Conservation (phyloP, 2,888 invertebrate genomes). For the Eurytoma californica region DNA sequence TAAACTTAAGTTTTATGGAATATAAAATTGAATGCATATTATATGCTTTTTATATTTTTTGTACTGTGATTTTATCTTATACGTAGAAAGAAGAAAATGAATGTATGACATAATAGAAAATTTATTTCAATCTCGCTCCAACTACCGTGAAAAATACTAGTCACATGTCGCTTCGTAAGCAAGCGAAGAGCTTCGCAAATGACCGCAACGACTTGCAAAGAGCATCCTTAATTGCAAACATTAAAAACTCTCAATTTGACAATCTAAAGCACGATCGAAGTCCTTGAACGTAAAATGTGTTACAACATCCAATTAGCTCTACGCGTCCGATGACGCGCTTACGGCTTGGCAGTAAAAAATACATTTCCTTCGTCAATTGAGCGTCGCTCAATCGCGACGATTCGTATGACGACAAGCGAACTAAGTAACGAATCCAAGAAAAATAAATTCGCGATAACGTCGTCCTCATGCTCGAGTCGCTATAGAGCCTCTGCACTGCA, state of each 20-base stretch:
- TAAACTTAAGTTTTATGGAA: no score
- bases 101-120: no score
- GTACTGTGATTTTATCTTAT: no score
- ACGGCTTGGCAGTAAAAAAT: slow-evolving; percentile 18
- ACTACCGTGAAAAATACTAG: no score
- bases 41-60: no score
- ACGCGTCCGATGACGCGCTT: slow-evolving; percentile 23
- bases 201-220: no score
- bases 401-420: not conserved
- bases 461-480: not conserved
- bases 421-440: slow-evolving; percentile 12
- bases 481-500: no score
- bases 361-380: slow-evolving; percentile 39
- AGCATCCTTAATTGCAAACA: slow-evolving; percentile 25
- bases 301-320: slow-evolving; percentile 45
- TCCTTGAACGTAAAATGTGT: slow-evolving; percentile 39
- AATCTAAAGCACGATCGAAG: slow-evolving; percentile 32
- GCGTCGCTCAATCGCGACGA: not conserved
- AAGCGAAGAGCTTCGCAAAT: no score
- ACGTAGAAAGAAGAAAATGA: no score
- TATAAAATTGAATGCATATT: no score
- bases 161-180: no score
- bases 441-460: slow-evolving; percentile 15
- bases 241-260: slow-evolving; percentile 43
- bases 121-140: no score